Conservation (phyloP, 2,113 vertebrate genomes). For the Oenanthe melanoleuca region DNA sequence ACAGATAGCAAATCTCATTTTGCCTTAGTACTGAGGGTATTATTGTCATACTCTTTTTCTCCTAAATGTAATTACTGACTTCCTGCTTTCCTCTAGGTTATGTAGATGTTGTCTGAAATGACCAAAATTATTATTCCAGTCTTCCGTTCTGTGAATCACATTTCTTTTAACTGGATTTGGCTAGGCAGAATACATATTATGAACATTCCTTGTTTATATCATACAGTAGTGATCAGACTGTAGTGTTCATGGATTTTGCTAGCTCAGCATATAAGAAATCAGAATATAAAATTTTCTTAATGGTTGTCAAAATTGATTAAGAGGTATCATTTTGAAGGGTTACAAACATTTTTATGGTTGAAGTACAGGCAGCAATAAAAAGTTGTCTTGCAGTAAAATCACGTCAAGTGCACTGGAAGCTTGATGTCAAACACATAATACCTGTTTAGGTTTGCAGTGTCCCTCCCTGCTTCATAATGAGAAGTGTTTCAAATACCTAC, state of each 20-base stretch:
- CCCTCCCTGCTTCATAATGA: background rate
- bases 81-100: background rate
- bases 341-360: background rate
- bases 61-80: background rate
- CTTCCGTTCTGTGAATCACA: background rate
- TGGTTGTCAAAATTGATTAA: background rate
- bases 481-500: background rate
- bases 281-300: background rate
- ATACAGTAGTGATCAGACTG: background rate
- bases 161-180: background rate
- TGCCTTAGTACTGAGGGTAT: background rate
- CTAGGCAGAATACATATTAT: background rate
- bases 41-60: background rate
- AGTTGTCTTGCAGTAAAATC: background rate
- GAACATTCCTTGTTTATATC: background rate
- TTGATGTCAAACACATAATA: background rate
- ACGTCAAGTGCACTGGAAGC: background rate
- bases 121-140: background rate
- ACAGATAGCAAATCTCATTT: background rate
- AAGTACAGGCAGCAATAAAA: background rate
- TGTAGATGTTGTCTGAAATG: background rate
- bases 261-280: background rate
- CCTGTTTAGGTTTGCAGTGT: background rate
- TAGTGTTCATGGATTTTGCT: background rate
- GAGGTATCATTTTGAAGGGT: background rate